These are phyloP conservation scores for Aromia moschata DNA, from an alignment of 2,888 invertebrate species.

Conservation along the genomic window DNA sequence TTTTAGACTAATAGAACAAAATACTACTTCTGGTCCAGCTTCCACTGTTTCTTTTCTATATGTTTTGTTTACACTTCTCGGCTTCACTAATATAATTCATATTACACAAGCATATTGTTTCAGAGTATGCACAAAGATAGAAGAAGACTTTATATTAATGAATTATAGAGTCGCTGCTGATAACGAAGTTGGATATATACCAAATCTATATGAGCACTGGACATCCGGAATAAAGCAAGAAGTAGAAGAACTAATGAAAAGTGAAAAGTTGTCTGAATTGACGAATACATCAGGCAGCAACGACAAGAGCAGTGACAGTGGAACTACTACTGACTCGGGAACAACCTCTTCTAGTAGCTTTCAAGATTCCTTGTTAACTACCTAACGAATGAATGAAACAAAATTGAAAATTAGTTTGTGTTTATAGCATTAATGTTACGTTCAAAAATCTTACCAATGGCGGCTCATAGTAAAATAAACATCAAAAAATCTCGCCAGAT, in stretches of 20 bases:
- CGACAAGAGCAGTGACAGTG: neutral
- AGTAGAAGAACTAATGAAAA: conserved; percentile 1
- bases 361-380: neutral
- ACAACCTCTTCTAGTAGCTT: neutral
- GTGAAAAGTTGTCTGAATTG: neutral
- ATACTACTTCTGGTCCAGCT: no score
- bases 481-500: no score
- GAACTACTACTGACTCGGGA: neutral
- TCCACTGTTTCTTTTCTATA: no score
- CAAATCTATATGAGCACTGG: conserved; percentile 67
- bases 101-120: neutral
- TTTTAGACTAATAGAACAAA: no score
- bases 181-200: conserved; percentile 66
- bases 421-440: no score
- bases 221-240: conserved; percentile 46
- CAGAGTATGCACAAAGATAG: conserved; percentile 10
- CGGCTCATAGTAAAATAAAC: no score
- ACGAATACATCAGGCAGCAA: neutral
- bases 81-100: no score
- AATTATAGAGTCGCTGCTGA: conserved; percentile 72
- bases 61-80: no score
- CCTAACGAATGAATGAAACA: no score
- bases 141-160: conserved; percentile 41
- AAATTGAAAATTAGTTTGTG: no score
- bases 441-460: no score